Evolutionary conservation across 2,113 vertebrate species (phyloP).

Genomic region (Reinhardtius hippoglossoides): DNA sequence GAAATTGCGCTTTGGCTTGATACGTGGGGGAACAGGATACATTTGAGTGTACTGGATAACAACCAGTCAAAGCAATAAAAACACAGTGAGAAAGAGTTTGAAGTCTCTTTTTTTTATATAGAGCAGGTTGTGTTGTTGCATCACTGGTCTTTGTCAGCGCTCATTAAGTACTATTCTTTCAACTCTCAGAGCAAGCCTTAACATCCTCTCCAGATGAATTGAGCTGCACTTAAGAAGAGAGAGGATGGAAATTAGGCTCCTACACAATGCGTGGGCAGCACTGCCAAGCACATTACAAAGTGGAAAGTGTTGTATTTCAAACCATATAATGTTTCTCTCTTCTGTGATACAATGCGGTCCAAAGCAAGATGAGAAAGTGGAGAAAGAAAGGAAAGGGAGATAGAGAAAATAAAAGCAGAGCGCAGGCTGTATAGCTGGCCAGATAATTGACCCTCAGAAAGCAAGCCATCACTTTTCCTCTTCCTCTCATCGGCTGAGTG

Average conservation of each 20-base stretch:
- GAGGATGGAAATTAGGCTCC: constrained; percentile 74
- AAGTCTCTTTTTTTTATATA: constrained; percentile 46
- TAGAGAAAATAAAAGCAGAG: constrained; percentile 9
- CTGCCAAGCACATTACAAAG: constrained; percentile 69
- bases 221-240: constrained; percentile 68
- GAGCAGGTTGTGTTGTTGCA: constrained; percentile 52
- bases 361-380: constrained; percentile 46
- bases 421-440: constrained; percentile 39
- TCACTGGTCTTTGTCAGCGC: constrained; percentile 57
- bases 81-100: constrained; percentile 49
- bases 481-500: constrained; percentile 73
- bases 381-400: constrained; percentile 25
- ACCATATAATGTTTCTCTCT: constrained; percentile 72
- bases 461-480: constrained; percentile 71
- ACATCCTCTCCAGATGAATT: constrained; percentile 75
- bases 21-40: constrained; percentile 34
- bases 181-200: constrained; percentile 66
- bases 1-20: constrained; percentile 47
- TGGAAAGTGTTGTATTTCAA: constrained; percentile 75
- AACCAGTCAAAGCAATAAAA: constrained; percentile 46
- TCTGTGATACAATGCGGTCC: constrained; percentile 49
- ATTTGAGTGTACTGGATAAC: constrained; percentile 28
- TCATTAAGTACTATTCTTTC: constrained; percentile 72
- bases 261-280: constrained; percentile 63
- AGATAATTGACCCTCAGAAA: constrained; percentile 76